Evolutionary conservation across 2,113 vertebrate species (phyloP).

Genomic region (Progne subis): DNA sequence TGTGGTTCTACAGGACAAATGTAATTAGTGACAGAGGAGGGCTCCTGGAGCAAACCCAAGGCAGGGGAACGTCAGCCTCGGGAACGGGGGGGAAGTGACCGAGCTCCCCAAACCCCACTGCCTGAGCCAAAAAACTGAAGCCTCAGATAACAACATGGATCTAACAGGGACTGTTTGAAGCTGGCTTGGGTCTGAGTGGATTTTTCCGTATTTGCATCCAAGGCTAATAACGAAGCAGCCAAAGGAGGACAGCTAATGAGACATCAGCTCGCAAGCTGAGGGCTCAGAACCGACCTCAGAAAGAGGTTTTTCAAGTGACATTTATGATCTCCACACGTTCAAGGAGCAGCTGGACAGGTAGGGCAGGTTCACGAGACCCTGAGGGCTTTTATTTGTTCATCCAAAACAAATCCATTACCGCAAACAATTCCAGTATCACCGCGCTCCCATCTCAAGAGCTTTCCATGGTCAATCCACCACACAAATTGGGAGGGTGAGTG

Average conservation of each 20-base stretch:
- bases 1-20: neutral
- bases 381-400: neutral
- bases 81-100: fast-evolving
- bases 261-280: neutral
- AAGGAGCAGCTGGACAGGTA: neutral
- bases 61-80: fast-evolving
- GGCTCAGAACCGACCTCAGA: neutral
- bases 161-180: neutral
- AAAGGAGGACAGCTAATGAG: neutral
- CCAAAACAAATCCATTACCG: neutral
- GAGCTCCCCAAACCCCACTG: neutral
- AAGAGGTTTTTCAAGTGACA: neutral
- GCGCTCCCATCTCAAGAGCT: neutral
- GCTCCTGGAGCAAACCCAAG: neutral
- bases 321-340: fast-evolving
- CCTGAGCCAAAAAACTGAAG: fast-evolving
- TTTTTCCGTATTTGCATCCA: neutral
- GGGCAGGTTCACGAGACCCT: neutral
- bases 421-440: neutral
- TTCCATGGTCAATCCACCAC: neutral
- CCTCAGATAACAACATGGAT: fast-evolving
- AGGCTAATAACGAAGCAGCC: neutral
- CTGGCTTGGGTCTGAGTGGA: neutral
- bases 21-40: neutral
- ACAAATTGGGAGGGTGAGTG: fast-evolving